Percentiles rank a stretch among this genome's conserved stretches.
These are phyloP conservation scores for Caenorhabditis sp. DNA, from an alignment of 2,888 invertebrate species.

Conservation along the genomic window DNA sequence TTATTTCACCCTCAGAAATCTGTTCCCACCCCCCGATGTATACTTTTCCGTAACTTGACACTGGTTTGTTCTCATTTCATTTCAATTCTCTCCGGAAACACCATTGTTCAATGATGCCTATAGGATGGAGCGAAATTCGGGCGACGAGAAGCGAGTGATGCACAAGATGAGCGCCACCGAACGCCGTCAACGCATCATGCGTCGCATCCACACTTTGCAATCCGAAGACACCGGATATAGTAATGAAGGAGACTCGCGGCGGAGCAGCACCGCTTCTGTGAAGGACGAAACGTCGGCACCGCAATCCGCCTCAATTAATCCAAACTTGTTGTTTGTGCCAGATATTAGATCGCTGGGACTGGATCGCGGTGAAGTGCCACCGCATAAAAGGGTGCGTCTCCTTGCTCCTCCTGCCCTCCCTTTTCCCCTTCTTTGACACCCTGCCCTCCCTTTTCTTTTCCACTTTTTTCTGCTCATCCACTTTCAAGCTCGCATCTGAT, in stretches of 20 bases:
- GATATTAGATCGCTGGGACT: conserved; percentile 62
- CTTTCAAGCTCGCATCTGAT: background rate
- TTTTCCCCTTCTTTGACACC: background rate
- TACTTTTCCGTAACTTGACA: background rate
- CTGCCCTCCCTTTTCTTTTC: background rate
- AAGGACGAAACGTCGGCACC: conserved; percentile 43
- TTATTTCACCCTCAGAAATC: conserved; percentile 11
- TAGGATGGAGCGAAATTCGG: conserved; percentile 32
- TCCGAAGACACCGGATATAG: conserved; percentile 65
- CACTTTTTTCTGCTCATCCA: background rate
- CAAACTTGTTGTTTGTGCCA: conserved; percentile 65
- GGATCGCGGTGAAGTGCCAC: conserved; percentile 66
- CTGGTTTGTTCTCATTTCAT: background rate
- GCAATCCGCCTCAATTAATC: conserved; percentile 58
- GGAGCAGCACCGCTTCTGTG: conserved; percentile 54
- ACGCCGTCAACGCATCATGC: conserved; percentile 69
- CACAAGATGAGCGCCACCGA: conserved; percentile 63
- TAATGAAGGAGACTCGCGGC: conserved; percentile 52
- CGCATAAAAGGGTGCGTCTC: conserved; percentile 68
- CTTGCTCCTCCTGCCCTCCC: conserved; percentile 7
- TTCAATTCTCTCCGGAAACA: conserved; percentile 2
- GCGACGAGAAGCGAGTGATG: conserved; percentile 37
- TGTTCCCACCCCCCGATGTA: background rate
- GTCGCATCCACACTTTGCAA: conserved; percentile 68
- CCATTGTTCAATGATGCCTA: background rate